These are phyloP conservation scores for Drosophila ercepeae DNA, from an alignment of 1,140 invertebrate species.

Conservation along the genomic window DNA sequence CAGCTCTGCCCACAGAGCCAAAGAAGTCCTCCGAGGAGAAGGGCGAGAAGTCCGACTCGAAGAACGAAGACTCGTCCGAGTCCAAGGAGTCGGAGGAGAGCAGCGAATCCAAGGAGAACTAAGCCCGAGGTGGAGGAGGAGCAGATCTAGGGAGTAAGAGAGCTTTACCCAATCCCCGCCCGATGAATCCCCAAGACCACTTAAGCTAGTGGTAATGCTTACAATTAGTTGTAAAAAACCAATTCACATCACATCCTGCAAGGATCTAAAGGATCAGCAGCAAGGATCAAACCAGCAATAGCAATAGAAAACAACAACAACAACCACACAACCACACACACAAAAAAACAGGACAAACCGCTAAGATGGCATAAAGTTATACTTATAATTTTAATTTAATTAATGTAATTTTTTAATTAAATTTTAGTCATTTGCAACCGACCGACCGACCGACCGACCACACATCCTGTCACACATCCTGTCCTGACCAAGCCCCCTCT, in stretches of 20 bases:
- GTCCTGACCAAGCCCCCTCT: not conserved
- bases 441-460: constrained; percentile 10
- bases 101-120: constrained; percentile 64
- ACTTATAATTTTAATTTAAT: constrained; percentile 65
- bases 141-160: constrained; percentile 13
- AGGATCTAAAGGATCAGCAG: not conserved
- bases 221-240: constrained; percentile 32
- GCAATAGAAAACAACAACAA: no score
- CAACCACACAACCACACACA: constrained; percentile 11
- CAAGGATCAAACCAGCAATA: constrained; percentile 4
- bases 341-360: constrained; percentile 61
- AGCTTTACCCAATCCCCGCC: constrained; percentile 26
- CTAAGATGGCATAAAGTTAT: constrained; percentile 65
- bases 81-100: constrained; percentile 67
- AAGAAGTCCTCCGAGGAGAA: constrained; percentile 59
- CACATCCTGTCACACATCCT: not conserved
- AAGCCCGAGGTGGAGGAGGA: constrained; percentile 14
- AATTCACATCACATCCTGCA: constrained; percentile 8
- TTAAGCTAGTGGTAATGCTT: constrained; percentile 51
- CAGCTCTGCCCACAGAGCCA: constrained; percentile 38
- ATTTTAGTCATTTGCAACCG: constrained; percentile 59
- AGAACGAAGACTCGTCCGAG: constrained; percentile 59
- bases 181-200: constrained; percentile 20
- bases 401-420: constrained; percentile 65
- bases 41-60: constrained; percentile 50